These are phyloP conservation scores for Pholis gunnellus DNA, from an alignment of 2,113 vertebrate species.

Conservation along the genomic window DNA sequence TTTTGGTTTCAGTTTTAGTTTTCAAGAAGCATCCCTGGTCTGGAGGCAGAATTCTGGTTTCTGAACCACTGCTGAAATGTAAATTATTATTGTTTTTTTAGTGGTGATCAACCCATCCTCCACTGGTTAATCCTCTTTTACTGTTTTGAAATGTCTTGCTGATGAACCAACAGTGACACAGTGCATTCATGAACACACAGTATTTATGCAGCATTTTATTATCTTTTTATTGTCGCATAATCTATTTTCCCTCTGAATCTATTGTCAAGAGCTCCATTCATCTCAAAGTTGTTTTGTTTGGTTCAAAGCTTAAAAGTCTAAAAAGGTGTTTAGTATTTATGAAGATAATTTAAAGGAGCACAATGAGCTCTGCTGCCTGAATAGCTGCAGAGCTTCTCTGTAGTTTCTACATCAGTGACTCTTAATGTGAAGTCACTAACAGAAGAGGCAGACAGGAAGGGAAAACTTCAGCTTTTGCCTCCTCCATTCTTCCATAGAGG, in stretches of 20 bases:
- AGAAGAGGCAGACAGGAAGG: background rate
- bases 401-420: constrained; percentile 2
- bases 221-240: background rate
- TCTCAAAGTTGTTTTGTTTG: constrained; percentile 4
- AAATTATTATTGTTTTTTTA: too few relatives aligned
- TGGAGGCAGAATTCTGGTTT: too few relatives aligned
- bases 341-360: background rate
- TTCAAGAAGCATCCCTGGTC: too few relatives aligned
- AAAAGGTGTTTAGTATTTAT: constrained; percentile 4
- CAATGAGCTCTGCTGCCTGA: constrained; percentile 11
- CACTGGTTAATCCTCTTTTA: too few relatives aligned
- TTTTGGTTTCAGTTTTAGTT: too few relatives aligned
- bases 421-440: background rate
- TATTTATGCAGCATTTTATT: background rate
- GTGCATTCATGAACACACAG: background rate
- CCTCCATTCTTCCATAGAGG: constrained; percentile 3
- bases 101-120: too few relatives aligned
- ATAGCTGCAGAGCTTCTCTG: background rate
- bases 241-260: background rate
- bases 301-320: background rate
- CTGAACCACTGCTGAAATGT: too few relatives aligned
- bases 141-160: background rate
- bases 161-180: background rate
- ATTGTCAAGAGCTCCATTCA: constrained; percentile 2
- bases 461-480: background rate